Evolutionary conservation across 2,113 vertebrate species (phyloP).

Genomic region (Burhinus bistriatus): DNA sequence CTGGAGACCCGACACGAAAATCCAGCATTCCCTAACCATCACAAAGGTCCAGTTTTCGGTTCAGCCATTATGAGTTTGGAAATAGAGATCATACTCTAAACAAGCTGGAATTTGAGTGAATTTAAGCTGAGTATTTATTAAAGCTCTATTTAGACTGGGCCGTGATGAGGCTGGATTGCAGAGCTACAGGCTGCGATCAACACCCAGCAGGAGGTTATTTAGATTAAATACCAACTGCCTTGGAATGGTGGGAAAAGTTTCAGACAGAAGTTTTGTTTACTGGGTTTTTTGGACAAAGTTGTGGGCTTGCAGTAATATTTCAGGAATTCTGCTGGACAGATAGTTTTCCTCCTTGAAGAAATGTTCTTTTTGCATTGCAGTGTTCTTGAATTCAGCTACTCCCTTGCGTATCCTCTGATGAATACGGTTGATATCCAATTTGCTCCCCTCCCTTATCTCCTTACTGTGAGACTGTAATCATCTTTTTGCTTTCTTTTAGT

Average conservation of each 20-base stretch:
- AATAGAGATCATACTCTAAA: not conserved
- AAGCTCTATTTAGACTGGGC: constrained; percentile 36
- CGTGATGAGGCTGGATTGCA: constrained; percentile 4
- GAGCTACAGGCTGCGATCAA: constrained; percentile 24
- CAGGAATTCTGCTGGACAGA: constrained; percentile 31
- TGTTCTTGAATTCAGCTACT: constrained; percentile 1
- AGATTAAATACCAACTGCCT: constrained; percentile 63
- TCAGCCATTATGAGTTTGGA: not conserved
- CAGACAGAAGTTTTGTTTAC: constrained; percentile 56
- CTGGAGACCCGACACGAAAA: not conserved
- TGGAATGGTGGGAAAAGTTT: constrained; percentile 61
- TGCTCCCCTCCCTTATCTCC: constrained; percentile 18
- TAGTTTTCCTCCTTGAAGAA: not conserved
- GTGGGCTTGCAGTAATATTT: constrained; percentile 26
- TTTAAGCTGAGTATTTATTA: constrained; percentile 40
- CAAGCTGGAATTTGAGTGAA: constrained; percentile 27
- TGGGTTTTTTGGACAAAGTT: not conserved
- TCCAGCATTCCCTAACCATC: not conserved
- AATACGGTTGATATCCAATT: not conserved
- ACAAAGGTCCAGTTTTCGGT: not conserved
- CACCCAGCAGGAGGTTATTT: constrained; percentile 64
- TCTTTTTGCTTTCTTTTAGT: constrained; percentile 24
- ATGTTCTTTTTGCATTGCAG: not conserved
- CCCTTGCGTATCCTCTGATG: not conserved
- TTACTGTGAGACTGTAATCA: constrained; percentile 29